A percentile compares a stretch with the other conserved stretches of the same genome.
phyloP scores from a whole-genome alignment of 2,888 invertebrate genomes.

The Cremastobaeus sp. region DNA sequence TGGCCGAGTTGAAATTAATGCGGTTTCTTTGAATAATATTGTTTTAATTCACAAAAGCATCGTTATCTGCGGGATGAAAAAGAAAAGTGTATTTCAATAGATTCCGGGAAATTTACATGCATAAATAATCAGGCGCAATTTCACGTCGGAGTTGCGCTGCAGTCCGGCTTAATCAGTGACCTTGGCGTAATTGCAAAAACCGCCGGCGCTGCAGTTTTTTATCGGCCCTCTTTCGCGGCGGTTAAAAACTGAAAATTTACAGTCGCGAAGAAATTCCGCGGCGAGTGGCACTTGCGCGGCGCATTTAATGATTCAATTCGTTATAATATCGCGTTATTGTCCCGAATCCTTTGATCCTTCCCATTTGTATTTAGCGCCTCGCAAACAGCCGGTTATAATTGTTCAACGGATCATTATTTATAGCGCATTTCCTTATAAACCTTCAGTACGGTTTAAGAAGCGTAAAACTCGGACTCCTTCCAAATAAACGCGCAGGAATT shows the following conservation, averaged over 20 bases:
- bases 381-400: constrained; percentile 32
- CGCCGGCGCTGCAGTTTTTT: no score
- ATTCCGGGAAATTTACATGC: constrained; percentile 17
- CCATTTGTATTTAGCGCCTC: constrained; percentile 5
- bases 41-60: constrained; percentile 1
- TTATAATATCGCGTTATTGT: no score
- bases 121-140: constrained; percentile 18
- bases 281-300: no score
- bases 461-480: constrained; percentile 49
- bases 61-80: constrained; percentile 10
- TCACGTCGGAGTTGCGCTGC: no score
- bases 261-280: no score
- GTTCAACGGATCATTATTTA: constrained; percentile 52
- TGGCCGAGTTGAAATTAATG: constrained; percentile 15
- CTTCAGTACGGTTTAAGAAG: constrained; percentile 52
- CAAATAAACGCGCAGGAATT: constrained; percentile 45
- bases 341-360: constrained; percentile 4
- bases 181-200: no score
- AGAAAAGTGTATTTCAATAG: constrained; percentile 25
- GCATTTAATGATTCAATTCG: constrained; percentile 35
- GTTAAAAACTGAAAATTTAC: no score
- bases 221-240: no score
- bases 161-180: no score
- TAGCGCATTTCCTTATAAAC: constrained; percentile 48
- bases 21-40: constrained; percentile 20